These are phyloP conservation scores for Sphaeridia pumilis DNA, from an alignment of 2,888 invertebrate species.

Conservation along the genomic window DNA sequence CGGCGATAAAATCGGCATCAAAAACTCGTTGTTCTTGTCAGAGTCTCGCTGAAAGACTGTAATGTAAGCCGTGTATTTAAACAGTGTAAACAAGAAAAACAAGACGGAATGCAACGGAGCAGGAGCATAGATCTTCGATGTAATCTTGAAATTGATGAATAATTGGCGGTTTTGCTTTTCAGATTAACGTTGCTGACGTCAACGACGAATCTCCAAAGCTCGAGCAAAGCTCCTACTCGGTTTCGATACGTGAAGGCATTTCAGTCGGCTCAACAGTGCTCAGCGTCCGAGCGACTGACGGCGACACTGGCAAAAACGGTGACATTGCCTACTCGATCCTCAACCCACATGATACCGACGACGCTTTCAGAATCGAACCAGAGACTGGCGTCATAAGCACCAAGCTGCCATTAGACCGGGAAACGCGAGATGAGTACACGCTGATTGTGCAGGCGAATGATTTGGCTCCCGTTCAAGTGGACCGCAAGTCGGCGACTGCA, in stretches of 20 bases:
- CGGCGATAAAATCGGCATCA: no score
- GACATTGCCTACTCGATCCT: conserved; percentile 53
- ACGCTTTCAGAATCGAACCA: conserved; percentile 74
- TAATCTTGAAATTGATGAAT: no score
- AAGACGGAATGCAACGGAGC: no score
- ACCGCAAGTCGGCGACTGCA: conserved; percentile 67
- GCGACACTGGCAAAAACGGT: conserved; percentile 79
- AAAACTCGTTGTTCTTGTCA: no score
- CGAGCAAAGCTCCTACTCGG: conserved; percentile 80
- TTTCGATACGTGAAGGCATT: conserved; percentile 76
- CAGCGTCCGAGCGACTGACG: conserved; percentile 81
- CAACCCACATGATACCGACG: conserved; percentile 53
- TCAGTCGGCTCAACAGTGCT: conserved; percentile 77
- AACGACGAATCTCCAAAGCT: conserved; percentile 92
- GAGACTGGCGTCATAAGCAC: conserved; percentile 73
- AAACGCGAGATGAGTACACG: conserved; percentile 70
- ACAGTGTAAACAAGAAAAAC: no score
- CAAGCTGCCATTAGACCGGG: conserved; percentile 69
- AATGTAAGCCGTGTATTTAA: no score
- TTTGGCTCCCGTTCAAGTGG: conserved; percentile 61
- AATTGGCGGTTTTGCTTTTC: conserved; percentile 29
- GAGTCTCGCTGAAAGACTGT: no score
- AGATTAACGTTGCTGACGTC: conserved; percentile 83
- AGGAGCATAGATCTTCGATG: no score
- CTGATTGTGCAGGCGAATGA: conserved; percentile 76